Evolutionary conservation across 2,888 invertebrate species (phyloP), one percentile per base, ranked within the genome.

Genomic region (Dryadula phaetusa): DNA sequence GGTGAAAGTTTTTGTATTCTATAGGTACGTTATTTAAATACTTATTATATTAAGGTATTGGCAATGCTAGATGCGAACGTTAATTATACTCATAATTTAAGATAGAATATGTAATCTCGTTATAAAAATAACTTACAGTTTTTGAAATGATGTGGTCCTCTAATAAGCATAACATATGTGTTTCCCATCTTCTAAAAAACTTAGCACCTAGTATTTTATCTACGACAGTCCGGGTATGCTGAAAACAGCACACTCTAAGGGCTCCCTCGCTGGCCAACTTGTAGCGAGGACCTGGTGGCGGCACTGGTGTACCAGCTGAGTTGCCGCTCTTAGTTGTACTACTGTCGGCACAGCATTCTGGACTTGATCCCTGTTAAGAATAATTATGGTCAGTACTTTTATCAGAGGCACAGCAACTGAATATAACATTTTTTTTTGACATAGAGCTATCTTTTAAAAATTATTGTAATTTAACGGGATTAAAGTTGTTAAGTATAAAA

Each of bases 151-250:
- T 94, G 76, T 95, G 94, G 65, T 94, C 93, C 74, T 95, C 95
- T 75, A 94, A 94, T 72, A 97, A 88, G 76, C 94, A 94, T 10
- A 97, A 92, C 76, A 95, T 94, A 82, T 96, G 96, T 44, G 94
- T 95, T 84, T 97, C 96, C 96, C 96, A 97, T 71, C 96, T 90
- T 61, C 96, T 90, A 44, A 96, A 92, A 82, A 96, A 96, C 84
- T 96, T 96, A 71, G 96, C 95, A 64, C 95, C 95, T 76, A 96
- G 92, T 75, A 97, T 95, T 87, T 97, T 97, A 85, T 95, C 95
- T 72, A 96, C 95, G 67, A 97, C 95, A 40, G 96, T 96, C 74
- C 96, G 92, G 3, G 96, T 95, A 83, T 96, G 96, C 77, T 96
- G 96, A 74, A 96, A 93, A 79, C 95, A 94, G 91, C 96, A 96